Percentiles rank a stretch among this genome's conserved stretches.
These are phyloP conservation scores for Periophthalmus modestus DNA, from an alignment of 2,113 vertebrate species.

Conservation along the genomic window DNA sequence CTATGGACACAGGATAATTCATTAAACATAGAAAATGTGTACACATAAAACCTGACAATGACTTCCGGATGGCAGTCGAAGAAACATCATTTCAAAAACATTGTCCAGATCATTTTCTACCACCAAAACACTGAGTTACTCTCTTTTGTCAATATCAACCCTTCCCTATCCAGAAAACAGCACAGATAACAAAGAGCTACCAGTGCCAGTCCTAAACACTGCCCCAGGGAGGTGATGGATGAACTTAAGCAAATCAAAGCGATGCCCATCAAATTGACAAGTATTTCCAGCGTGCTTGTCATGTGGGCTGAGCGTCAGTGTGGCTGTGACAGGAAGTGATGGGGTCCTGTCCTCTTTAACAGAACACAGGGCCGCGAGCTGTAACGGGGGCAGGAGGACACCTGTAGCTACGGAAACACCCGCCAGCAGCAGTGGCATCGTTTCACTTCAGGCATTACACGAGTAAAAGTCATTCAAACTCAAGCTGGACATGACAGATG, in stretches of 20 bases:
- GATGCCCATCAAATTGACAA: slow-evolving; percentile 59
- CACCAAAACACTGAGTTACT: not conserved
- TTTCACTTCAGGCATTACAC: slow-evolving; percentile 36
- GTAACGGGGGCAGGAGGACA: slow-evolving; percentile 16
- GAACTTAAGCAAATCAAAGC: slow-evolving; percentile 52
- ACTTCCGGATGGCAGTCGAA: too few relatives aligned
- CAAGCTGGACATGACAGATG: not conserved
- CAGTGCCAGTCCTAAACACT: slow-evolving; percentile 24
- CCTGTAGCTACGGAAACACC: slow-evolving; percentile 37
- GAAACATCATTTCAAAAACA: too few relatives aligned
- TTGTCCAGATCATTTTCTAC: too few relatives aligned
- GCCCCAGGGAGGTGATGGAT: slow-evolving; percentile 35
- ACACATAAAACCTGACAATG: too few relatives aligned
- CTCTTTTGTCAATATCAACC: not conserved
- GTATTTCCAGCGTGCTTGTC: slow-evolving; percentile 50
- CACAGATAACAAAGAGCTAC: slow-evolving; percentile 21
- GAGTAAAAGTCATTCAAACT: not conserved
- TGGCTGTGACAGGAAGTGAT: slow-evolving; percentile 33
- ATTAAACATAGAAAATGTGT: too few relatives aligned
- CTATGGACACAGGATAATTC: too few relatives aligned
- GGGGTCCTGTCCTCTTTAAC: slow-evolving; percentile 36
- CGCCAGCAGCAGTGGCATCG: slow-evolving; percentile 8
- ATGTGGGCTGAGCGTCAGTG: slow-evolving; percentile 42
- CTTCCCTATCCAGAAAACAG: not conserved
- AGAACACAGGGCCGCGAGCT: slow-evolving; percentile 26